Evolutionary conservation across 2,113 vertebrate species (phyloP), one percentile per base, ranked within the genome.

Genomic region (Ciconia stormi): DNA sequence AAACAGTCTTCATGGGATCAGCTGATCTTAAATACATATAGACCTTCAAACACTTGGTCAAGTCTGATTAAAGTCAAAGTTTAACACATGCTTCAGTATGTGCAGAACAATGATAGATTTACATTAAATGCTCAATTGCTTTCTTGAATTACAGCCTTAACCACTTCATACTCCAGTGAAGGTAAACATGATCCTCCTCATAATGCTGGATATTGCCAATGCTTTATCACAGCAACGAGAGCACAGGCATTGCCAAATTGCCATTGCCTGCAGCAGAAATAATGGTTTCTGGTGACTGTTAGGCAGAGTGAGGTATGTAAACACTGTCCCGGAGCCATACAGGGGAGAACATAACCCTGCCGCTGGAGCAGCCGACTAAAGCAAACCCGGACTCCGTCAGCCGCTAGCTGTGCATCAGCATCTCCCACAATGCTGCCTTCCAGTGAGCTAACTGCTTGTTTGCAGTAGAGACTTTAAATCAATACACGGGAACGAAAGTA

Each of bases 401-500:
- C 81, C 18, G 20, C 84, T 66, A 56, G 42, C 49, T 20, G 62
- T 61, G 83, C 63, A 84, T 50, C 67, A 63, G 82, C 89, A 65
- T 85, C 90, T 88, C 74, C 59, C 72, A 40, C 32, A 50, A n/a
- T 0, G 23, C 79, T 94, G 90, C 86, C 49, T 78, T 87, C 61
- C 92, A 96, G 73, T 27, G 67, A 95, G 85, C 96, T 80, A 61
- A 72, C 90, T 65, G 74, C 92, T 84, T 90, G 92, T 96, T 95
- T 96, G 89, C 90, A 95, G 93, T 56, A 79, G 92, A 92, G 76
- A 30, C 92, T 96, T 96, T 95, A 97, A 95, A 97, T 97, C 72
- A 97, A 98, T 95, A 97, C 82, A 87, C 46, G 36, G 93, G 79
- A 88, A 97, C 1, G 82, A 95, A 90, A 96, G 25, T 30, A 93